Base-by-base conservation (phyloP, 1,140 invertebrate genomes). In the Tetramorium parvispinum region DNA sequence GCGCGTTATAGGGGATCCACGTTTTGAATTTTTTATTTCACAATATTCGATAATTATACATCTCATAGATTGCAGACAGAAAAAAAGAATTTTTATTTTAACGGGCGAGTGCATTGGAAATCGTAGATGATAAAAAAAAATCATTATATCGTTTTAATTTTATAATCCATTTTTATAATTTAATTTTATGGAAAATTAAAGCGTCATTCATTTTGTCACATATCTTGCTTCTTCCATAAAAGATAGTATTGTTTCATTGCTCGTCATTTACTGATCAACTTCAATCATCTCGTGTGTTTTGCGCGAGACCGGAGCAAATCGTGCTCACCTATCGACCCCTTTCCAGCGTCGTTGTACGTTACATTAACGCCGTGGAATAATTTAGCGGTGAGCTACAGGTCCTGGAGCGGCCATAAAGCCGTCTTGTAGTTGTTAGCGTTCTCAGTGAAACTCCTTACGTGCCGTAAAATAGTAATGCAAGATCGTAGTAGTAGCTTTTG, bases 331-430 rank as follows among this genome's bases (percentile, higher is more conserved):
- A 59, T 82, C 79, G 51, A 73, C 79, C 68, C 27, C 53, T 83
- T 83, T 49, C 16, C 68, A 83, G 40, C 27, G 24, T 4, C 21
- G 24, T 57, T 37, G 21, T 81, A 81, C 27, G 51, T 83, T 83
- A 83, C 79, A 73, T 83, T 83, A 83, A 83, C 79, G 79, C 53
- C 79, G 40, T 7, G 68, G 79, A 83, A 83, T 83, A 83, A 83
- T 83, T 83, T 83, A 73, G 53, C 53, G 37, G 79, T 40, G 53
- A 83, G 68, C 79, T 83, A 83, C 79, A 83, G 79, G 79, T 83
- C 79, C 68, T 83, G 68, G 37, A 24, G 37, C 66, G 65, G 40
- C 53, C 79, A 59, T 82, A 82, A 82, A 82, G 79, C 79, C 53
- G 66, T 82, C 79, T 51, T 37, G 40, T 82, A 82, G 37, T 82